phyloP scores from a whole-genome alignment of 2,113 vertebrate species.

The Otis tarda region DNA sequence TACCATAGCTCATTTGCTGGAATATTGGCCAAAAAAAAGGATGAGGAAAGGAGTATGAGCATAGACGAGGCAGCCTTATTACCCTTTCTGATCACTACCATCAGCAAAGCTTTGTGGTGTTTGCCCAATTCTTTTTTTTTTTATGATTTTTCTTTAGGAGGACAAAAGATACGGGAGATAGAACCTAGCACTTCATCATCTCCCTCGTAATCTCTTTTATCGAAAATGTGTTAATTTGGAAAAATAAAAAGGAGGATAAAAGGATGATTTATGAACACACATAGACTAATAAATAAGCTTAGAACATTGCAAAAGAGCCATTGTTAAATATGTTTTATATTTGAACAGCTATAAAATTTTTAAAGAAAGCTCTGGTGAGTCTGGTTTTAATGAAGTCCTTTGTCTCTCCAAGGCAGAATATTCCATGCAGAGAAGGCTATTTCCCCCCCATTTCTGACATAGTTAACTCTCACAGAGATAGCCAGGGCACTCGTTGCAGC shows the following conservation, averaged over 20 bases:
- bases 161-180: background rate
- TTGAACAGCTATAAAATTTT: conserved; percentile 53
- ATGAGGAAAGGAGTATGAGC: background rate
- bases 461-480: background rate
- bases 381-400: conserved; percentile 60
- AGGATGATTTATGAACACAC: conserved; percentile 56
- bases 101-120: background rate
- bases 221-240: conserved; percentile 56
- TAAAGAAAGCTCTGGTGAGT: background rate
- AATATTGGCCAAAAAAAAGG: background rate
- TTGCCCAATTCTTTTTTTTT: background rate
- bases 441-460: background rate
- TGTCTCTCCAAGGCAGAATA: background rate
- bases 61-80: background rate
- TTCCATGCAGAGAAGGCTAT: conserved; percentile 25
- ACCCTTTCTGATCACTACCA: background rate
- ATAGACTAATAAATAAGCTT: conserved; percentile 48
- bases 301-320: background rate
- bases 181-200: conserved; percentile 32
- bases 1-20: background rate
- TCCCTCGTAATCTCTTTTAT: conserved; percentile 26
- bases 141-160: background rate
- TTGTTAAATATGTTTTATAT: conserved; percentile 64
- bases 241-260: conserved; percentile 43
- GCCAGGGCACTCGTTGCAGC: background rate